Conservation (phyloP, 2,888 invertebrate genomes). For the Myopa testacea region DNA sequence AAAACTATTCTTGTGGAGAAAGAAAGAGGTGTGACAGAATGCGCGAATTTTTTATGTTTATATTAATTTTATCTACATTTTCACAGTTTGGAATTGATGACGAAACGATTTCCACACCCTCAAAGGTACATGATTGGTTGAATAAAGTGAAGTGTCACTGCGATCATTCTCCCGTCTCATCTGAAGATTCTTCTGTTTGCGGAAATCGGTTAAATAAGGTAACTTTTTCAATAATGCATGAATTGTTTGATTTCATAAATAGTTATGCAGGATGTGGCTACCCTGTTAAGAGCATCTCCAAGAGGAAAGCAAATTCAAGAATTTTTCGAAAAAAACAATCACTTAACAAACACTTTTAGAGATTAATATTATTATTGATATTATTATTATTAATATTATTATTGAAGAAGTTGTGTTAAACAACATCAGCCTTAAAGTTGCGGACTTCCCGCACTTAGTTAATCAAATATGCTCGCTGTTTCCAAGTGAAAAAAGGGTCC, state of each 20-base stretch:
- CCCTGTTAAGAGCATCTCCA: not conserved
- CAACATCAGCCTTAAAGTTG: not conserved
- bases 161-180: not conserved
- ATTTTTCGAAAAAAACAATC: not conserved
- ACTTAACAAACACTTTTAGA: not conserved
- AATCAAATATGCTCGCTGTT: no score
- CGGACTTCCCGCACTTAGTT: not conserved
- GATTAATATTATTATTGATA: not conserved
- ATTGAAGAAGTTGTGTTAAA: not conserved
- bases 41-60: no score
- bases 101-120: not conserved
- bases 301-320: not conserved
- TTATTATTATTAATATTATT: conserved; percentile 3
- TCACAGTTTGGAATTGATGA: not conserved
- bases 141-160: conserved; percentile 3
- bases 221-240: not conserved
- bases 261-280: not conserved
- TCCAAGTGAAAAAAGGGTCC: no score
- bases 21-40: not conserved
- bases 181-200: not conserved
- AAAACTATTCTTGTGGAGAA: conserved; percentile 1
- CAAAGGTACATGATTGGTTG: not conserved
- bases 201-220: conserved; percentile 3
- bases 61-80: not conserved
- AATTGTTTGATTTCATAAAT: not conserved